Percentiles rank a stretch among this genome's conserved stretches.
Evolutionary conservation across 2,113 vertebrate genomes (phyloP).

Genomic region (Nothoprocta pentlandii): DNA sequence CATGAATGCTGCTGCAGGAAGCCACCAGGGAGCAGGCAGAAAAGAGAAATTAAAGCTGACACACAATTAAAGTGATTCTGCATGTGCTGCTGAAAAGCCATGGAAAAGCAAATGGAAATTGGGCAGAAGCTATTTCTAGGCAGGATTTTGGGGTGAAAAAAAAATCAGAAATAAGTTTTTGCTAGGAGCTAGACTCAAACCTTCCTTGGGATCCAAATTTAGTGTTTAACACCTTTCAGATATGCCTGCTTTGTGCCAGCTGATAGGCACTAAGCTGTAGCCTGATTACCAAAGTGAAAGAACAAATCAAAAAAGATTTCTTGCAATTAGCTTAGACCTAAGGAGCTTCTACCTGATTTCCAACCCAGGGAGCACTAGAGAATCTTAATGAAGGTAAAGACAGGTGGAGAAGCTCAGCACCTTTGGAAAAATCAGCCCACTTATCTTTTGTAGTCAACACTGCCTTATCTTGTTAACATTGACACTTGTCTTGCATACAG

Average conservation of each 20-base stretch:
- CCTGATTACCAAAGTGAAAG: background rate
- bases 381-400: background rate
- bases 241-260: background rate
- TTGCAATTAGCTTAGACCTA: background rate
- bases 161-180: conserved; percentile 30
- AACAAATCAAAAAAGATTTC: background rate
- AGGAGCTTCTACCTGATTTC: background rate
- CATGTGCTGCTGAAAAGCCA: conserved; percentile 10
- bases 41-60: conserved; percentile 45
- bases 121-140: conserved; percentile 28
- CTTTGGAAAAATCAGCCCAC: background rate
- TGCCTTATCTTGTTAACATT: background rate
- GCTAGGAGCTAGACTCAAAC: background rate
- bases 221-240: background rate
- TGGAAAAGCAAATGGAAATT: background rate
- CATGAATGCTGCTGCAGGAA: background rate
- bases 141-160: conserved; percentile 11
- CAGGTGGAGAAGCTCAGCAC: background rate
- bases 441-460: background rate
- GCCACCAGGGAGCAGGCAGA: background rate
- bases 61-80: background rate
- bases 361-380: background rate
- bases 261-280: background rate
- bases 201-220: conserved; percentile 7
- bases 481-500: background rate